Evolutionary conservation across 2,113 vertebrate genomes (phyloP).

Genomic region (Epinephelus moara): DNA sequence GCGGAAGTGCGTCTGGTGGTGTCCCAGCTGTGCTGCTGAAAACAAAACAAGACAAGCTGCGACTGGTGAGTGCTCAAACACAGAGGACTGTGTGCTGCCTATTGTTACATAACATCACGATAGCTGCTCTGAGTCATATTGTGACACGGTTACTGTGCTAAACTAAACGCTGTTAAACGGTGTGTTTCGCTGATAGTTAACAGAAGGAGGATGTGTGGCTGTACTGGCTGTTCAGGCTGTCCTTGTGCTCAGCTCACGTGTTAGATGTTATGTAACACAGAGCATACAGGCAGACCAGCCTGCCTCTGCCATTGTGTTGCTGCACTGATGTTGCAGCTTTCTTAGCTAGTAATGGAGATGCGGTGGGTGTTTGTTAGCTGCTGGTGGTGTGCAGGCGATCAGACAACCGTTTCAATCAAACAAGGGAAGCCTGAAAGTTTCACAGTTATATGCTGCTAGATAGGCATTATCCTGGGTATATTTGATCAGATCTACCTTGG

Average conservation of each 20-base stretch:
- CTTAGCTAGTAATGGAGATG: background rate
- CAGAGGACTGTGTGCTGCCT: background rate
- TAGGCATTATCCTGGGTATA: background rate
- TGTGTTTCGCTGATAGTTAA: background rate
- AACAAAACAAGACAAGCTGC: constrained; percentile 84
- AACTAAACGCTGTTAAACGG: background rate
- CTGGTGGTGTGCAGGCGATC: background rate
- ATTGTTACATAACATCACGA: background rate
- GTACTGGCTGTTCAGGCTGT: background rate
- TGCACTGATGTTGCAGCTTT: constrained; percentile 24
- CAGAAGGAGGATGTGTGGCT: background rate
- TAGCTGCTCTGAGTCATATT: background rate
- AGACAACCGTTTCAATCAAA: background rate
- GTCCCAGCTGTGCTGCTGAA: constrained; percentile 80
- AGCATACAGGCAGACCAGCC: constrained; percentile 45
- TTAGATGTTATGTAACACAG: constrained; percentile 74
- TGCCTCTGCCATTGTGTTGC: constrained; percentile 44
- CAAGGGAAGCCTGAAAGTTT: background rate
- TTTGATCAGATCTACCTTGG: background rate
- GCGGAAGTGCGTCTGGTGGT: constrained; percentile 76
- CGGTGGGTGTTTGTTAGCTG: background rate
- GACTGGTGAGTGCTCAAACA: constrained; percentile 80
- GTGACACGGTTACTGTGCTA: background rate
- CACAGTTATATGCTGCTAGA: background rate
- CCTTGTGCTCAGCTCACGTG: constrained; percentile 65